Conservation (phyloP, 2,888 invertebrate species). For the Tupiocoris notatus region DNA sequence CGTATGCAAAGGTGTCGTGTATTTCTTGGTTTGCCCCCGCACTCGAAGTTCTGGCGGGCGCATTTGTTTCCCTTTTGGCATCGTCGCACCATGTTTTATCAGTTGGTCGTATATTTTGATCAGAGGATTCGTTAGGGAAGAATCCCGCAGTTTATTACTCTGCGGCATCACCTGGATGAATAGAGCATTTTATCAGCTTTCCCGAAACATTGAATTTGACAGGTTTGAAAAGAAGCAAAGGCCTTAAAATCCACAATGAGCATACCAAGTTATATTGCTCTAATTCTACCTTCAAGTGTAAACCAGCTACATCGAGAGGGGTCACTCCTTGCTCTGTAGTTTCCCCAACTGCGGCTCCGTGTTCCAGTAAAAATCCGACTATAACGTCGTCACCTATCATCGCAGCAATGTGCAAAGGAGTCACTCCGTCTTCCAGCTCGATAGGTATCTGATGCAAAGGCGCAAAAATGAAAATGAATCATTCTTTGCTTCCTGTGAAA, state of each 20-base stretch:
- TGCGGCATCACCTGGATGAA: no score
- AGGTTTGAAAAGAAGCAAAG: no score
- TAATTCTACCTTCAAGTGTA: slow-evolving; percentile 38
- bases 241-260: no score
- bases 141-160: no score
- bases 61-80: slow-evolving; percentile 43
- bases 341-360: slow-evolving; percentile 57
- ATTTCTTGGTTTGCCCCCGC: slow-evolving; percentile 37
- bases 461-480: no score
- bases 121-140: not conserved
- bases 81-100: slow-evolving; percentile 42
- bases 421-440: slow-evolving; percentile 56
- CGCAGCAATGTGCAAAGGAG: slow-evolving; percentile 62
- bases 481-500: no score
- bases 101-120: slow-evolving; percentile 12
- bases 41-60: not conserved
- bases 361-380: slow-evolving; percentile 57
- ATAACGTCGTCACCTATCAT: slow-evolving; percentile 58
- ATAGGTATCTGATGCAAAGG: slow-evolving; percentile 19
- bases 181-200: no score
- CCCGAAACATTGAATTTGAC: no score
- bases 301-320: slow-evolving; percentile 59
- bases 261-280: no score
- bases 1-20: slow-evolving; percentile 58
- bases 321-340: slow-evolving; percentile 56